Evolutionary conservation across 2,113 vertebrate genomes (phyloP).

Genomic region (Romanogobio albipinnatus): DNA sequence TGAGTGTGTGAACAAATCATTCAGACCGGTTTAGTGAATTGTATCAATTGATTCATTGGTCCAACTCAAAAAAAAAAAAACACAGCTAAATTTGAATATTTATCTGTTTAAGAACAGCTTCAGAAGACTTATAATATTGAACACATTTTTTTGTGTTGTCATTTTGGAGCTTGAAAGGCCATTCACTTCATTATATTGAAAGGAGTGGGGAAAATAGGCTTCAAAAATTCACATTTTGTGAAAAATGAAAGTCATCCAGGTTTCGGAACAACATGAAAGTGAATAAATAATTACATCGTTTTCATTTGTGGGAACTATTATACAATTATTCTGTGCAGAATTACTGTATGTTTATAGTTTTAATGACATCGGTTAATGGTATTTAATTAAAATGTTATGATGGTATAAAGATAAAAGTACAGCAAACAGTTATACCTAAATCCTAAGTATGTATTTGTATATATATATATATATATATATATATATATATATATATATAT

Average conservation of each 20-base stretch:
- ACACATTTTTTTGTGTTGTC: no score
- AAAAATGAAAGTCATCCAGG: not conserved
- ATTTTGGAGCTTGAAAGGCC: not conserved
- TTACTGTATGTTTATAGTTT: not conserved
- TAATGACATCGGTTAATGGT: not conserved
- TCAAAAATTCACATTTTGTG: not conserved
- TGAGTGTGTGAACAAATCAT: not conserved
- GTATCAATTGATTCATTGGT: not conserved
- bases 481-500: no score
- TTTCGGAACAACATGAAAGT: not conserved
- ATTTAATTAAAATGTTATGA: not conserved
- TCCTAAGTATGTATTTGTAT: not conserved
- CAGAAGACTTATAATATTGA: not conserved
- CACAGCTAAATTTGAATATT: not conserved
- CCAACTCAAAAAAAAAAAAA: not conserved
- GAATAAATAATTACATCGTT: not conserved
- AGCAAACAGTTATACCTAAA: not conserved
- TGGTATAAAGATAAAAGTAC: not conserved
- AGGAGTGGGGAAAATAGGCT: not conserved
- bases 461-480: no score
- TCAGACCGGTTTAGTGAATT: not conserved
- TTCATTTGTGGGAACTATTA: not conserved
- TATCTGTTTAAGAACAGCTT: not conserved
- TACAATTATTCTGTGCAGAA: not conserved
- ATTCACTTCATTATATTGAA: not conserved